A percentile compares a stretch with the other conserved stretches of the same genome.
phyloP scores from a whole-genome alignment of 2,113 vertebrate species.

The Microtus oregoni region DNA sequence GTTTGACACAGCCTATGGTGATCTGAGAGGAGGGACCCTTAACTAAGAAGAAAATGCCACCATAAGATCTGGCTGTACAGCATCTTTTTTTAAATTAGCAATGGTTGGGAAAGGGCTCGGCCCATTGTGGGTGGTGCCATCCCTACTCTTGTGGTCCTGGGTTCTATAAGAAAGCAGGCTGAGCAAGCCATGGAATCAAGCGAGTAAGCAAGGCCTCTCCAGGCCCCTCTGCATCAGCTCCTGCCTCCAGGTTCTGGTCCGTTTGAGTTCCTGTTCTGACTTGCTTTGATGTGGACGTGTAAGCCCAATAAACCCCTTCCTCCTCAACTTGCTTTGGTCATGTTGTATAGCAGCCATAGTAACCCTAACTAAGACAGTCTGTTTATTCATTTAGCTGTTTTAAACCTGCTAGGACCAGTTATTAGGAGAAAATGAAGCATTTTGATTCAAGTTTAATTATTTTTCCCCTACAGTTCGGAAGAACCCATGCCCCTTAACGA shows the following conservation, averaged over 20 bases:
- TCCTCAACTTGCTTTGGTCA: background rate
- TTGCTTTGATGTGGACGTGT: background rate
- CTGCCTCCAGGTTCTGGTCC: background rate
- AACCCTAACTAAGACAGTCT: background rate
- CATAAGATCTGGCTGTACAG: background rate
- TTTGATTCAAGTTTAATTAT: background rate
- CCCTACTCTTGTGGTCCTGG: background rate
- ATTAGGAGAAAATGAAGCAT: background rate
- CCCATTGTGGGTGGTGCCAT: background rate
- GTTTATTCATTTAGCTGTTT: background rate
- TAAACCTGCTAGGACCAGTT: background rate
- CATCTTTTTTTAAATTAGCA: background rate
- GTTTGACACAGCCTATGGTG: background rate
- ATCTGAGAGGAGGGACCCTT: background rate
- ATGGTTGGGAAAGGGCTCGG: too few relatives aligned
- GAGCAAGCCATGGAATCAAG: background rate
- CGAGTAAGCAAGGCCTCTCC: background rate
- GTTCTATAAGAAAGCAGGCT: background rate
- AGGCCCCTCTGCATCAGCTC: background rate
- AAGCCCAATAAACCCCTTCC: background rate
- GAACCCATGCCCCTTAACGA: accelerated
- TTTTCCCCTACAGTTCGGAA: background rate
- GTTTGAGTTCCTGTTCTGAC: background rate
- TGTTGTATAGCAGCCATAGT: background rate
- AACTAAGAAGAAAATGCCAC: background rate